Conservation (phyloP, 2,888 invertebrate species). For the Heteropelma amictum region DNA sequence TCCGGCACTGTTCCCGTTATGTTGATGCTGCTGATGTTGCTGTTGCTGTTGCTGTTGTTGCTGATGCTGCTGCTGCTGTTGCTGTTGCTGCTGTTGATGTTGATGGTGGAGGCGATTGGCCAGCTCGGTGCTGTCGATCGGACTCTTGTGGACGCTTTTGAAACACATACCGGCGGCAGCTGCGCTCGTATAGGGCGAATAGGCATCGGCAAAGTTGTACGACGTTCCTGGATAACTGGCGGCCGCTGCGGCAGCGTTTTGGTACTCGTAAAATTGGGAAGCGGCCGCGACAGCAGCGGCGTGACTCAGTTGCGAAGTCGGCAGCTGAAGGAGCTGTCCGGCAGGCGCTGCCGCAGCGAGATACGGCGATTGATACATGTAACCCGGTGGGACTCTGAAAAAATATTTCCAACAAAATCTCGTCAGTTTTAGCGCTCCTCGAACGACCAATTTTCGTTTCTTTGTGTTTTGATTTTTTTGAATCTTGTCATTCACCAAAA, state of each 20-base stretch:
- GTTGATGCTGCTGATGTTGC: conserved; percentile 57
- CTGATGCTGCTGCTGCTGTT: no score
- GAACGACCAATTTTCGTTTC: background rate
- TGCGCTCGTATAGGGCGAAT: conserved; percentile 84
- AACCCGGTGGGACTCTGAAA: conserved; percentile 86
- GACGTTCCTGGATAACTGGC: conserved; percentile 87
- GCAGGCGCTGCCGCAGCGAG: conserved; percentile 82
- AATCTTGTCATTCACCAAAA: conserved; percentile 1
- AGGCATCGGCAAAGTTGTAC: conserved; percentile 86
- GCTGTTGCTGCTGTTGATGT: conserved; percentile 56
- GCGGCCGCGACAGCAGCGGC: conserved; percentile 89
- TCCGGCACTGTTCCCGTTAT: conserved; percentile 62
- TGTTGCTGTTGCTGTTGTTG: conserved; percentile 55
- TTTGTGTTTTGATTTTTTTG: background rate
- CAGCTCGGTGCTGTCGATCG: conserved; percentile 63
- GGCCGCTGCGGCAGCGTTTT: conserved; percentile 85
- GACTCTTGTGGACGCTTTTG: conserved; percentile 64
- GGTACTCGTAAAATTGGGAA: conserved; percentile 91
- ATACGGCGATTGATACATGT: conserved; percentile 88
- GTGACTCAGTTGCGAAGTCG: conserved; percentile 83
- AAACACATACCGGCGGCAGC: conserved; percentile 82
- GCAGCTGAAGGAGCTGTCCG: conserved; percentile 83
- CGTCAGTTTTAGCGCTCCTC: background rate
- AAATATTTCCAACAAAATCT: conserved; percentile 54
- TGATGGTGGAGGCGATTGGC: conserved; percentile 60